phyloP scores from a whole-genome alignment of 2,797 vertebrate genomes.

The Aselliscus stoliczkanus region DNA sequence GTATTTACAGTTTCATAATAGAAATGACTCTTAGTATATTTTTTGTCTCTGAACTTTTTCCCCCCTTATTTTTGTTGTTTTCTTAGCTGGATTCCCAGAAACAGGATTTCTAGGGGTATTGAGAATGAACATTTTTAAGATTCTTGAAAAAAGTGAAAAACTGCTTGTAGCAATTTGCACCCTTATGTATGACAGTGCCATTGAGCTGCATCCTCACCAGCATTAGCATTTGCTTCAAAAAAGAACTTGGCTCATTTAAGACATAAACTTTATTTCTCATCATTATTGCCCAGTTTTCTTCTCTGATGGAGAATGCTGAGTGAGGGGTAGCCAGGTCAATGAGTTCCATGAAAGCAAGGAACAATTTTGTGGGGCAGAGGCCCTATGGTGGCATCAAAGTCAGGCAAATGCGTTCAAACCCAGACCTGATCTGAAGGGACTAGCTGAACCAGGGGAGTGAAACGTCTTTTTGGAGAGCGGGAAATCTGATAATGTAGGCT shows the following conservation, averaged over 20 bases:
- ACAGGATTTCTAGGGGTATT: not conserved
- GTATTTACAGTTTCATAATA: not conserved
- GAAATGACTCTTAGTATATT: not conserved
- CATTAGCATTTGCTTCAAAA: not conserved
- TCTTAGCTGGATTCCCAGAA: not conserved
- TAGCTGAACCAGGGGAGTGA: not conserved
- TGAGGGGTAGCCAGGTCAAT: not conserved
- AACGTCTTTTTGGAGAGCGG: not conserved
- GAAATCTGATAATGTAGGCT: not conserved
- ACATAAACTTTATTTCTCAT: not conserved
- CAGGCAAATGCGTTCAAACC: not conserved
- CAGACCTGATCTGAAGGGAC: not conserved
- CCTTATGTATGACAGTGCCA: not conserved
- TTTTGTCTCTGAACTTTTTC: not conserved
- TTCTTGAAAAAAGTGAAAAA: not conserved
- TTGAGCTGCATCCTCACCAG: not conserved
- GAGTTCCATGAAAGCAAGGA: not conserved
- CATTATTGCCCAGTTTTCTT: not conserved
- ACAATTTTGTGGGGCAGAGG: not conserved
- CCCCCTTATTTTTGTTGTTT: conserved; percentile 6
- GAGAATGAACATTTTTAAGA: conserved; percentile 25
- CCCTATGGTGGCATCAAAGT: not conserved
- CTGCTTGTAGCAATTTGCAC: not conserved
- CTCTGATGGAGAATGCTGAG: not conserved
- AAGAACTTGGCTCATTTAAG: not conserved